phyloP scores from a whole-genome alignment of 2,797 vertebrate genomes.

The Falco biarmicus region DNA sequence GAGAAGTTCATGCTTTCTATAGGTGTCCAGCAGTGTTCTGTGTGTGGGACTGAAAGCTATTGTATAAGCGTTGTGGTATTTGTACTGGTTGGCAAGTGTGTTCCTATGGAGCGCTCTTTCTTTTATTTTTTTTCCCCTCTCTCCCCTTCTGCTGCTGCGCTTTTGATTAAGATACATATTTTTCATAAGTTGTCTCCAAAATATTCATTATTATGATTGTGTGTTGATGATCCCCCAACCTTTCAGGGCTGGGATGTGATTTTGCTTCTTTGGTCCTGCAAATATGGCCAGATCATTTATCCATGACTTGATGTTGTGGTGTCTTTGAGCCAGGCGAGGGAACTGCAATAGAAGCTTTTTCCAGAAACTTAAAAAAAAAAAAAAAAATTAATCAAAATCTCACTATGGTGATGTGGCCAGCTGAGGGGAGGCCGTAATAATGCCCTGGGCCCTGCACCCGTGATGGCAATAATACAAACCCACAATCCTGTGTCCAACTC shows the following conservation, averaged over 20 bases:
- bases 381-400: neutral
- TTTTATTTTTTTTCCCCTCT: neutral
- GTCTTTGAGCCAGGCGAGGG: neutral
- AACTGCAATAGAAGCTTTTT: neutral
- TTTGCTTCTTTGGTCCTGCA: neutral
- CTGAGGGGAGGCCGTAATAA: neutral
- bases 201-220: neutral
- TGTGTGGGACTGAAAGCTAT: neutral
- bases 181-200: neutral
- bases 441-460: neutral
- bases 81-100: neutral
- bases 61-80: neutral
- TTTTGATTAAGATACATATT: neutral
- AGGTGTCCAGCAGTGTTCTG: neutral
- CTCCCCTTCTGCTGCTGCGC: neutral
- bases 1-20: neutral
- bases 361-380: neutral
- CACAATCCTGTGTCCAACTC: neutral
- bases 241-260: neutral
- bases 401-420: neutral
- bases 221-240: neutral
- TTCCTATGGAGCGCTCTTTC: constrained; percentile 2
- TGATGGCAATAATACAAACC: neutral
- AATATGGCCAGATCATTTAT: neutral
- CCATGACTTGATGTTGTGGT: neutral